These are phyloP conservation scores for Corythucha ciliata DNA, from an alignment of 2,888 invertebrate species.

Conservation along the genomic window DNA sequence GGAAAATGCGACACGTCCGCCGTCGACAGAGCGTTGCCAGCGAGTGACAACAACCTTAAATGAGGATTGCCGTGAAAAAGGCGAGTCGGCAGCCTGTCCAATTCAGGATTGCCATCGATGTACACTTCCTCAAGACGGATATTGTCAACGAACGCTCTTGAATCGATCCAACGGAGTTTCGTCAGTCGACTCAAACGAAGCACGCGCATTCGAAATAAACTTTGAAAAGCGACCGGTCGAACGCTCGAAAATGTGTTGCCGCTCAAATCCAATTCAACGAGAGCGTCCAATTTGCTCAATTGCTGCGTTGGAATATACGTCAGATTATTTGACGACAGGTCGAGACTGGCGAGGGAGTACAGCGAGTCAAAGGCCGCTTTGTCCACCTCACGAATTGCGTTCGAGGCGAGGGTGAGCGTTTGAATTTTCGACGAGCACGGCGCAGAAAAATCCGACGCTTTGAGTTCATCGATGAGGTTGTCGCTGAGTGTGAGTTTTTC, in stretches of 20 bases:
- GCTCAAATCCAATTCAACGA: slow-evolving; percentile 65
- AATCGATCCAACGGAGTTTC: slow-evolving; percentile 55
- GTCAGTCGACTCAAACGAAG: slow-evolving; percentile 49
- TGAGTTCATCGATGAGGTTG: slow-evolving; percentile 66
- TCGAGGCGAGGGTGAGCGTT: slow-evolving; percentile 51
- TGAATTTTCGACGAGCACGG: slow-evolving; percentile 57
- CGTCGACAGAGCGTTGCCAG: slow-evolving; percentile 63
- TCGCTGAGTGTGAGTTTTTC: slow-evolving; percentile 65
- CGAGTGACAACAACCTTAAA: slow-evolving; percentile 63
- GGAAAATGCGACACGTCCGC: slow-evolving; percentile 74
- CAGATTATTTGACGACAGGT: slow-evolving; percentile 74
- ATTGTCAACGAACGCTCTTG: slow-evolving; percentile 74
- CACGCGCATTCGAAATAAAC: slow-evolving; percentile 68
- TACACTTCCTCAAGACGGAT: slow-evolving; percentile 68
- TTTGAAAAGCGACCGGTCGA: slow-evolving; percentile 57
- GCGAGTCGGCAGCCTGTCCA: slow-evolving; percentile 65
- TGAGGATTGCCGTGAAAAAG: slow-evolving; percentile 76
- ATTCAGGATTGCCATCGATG: slow-evolving; percentile 65
- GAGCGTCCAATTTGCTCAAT: slow-evolving; percentile 63
- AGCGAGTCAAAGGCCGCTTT: slow-evolving; percentile 65
- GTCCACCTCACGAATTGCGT: slow-evolving; percentile 63
- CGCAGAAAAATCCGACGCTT: slow-evolving; percentile 61
- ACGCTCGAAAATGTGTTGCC: slow-evolving; percentile 66
- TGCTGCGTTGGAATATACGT: slow-evolving; percentile 66
- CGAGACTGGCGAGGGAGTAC: slow-evolving; percentile 59